Evolutionary conservation across 2,888 invertebrate species (phyloP), one percentile per base, ranked within the genome.

Genomic region (Pachliopta kotzebuea): DNA sequence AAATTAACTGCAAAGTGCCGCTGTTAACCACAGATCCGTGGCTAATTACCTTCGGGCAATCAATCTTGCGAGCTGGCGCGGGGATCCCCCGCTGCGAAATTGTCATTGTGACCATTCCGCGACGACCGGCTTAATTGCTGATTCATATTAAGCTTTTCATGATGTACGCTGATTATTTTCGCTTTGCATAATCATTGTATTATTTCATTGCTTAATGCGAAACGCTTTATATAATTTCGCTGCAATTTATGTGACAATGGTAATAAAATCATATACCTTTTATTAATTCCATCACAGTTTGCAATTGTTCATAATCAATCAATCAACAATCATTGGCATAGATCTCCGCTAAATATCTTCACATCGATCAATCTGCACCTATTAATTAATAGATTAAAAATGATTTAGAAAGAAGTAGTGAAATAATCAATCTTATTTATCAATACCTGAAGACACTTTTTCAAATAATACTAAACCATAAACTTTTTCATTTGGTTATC

Each of bases 21-120:
- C 68, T 70, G 72, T 71, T 71, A 75, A 72, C 78, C 74, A 74
- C 74, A 76, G 76, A 80, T 76, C 78, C 80, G 76, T 73, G 73
- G 76, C 83, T 84, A 84, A 85, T 85, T 84, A 79, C 78, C 72
- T 69, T 58, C 68, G 62, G 74, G 73, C 77, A 69, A 84, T 85
- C 80, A 79, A 84, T 84, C 84, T 83, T 80, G 71, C 73, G 68
- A 72, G 76, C 69, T 69, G 69, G 68, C 70, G 69, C 69, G 37
- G 63, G 70, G 42, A 37, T 37, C 67, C 66, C 68, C 65, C 68
- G 62, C 68, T 73, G 72, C 77, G 37, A 79, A 81, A 81, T 79
- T 80, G 80, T 80, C 77, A 76, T 73, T 76, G 76, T 71, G 74
- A 76, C 72, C 74, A 73, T 74, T 60, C 62, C 67, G 70, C 68